Base-by-base conservation (phyloP, 2,797 vertebrate genomes). In the Sebastes hubbsi region DNA sequence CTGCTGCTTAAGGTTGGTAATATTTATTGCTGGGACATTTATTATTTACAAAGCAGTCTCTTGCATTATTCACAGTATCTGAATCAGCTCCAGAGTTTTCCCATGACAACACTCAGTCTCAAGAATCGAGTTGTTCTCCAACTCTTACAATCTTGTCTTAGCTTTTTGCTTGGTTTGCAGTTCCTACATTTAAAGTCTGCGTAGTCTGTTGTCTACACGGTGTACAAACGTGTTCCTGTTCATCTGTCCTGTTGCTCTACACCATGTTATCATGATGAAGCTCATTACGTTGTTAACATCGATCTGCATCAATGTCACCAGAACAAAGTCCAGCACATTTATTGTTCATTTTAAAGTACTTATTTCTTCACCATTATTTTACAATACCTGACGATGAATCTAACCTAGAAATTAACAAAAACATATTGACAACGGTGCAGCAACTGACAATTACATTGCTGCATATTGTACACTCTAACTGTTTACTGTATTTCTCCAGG, bases 1-100 rank as follows among this genome's bases (percentile, higher is more conserved):
- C 68, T 34, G 0, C 60, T 63, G 65, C 68, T 60, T 24, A 42
- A 8, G 3, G 8, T 58, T 32, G 77, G 3, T 72, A 7, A 55
- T 75, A 81, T 83, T 73, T 78, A 81, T 67, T n/a, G 64, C 55
- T 0, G 20, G 16, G 14, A 49, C 59, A 80, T 86, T 58, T 80
- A 83, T 87, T 81, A 88, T 86, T 88, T 78, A 84, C 65, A 62
- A 77, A 83, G 77, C 69, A 61, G 68, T 59, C 62, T 58, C 27
- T 1, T 77, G 34, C 67, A 85, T 77, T 77, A 87, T 72, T 88
- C 49, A 88, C 68, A 55, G 67, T 55, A 34, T 73, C 49, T 76
- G 69, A 75, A 69, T 68, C n/a, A 46, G 68, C 22, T 69, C 8
- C 25, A n/a, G 11, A 25, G 25, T 77, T 66, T 80, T 72, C 59